Base-by-base conservation (phyloP, 2,797 vertebrate genomes). In the Leuciscus waleckii region DNA sequence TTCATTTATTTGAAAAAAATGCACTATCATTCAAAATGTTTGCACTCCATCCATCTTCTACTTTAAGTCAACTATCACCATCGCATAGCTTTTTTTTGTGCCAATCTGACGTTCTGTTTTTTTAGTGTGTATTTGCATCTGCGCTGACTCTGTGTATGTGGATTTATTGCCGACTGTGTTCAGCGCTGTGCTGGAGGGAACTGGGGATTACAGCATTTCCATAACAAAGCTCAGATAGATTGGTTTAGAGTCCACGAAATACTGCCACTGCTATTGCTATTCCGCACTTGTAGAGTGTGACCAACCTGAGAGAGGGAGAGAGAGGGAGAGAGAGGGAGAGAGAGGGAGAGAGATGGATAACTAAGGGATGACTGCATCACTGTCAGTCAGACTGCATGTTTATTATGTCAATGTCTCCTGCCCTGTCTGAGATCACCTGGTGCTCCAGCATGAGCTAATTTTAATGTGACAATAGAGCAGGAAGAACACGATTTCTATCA, bases 221-320 rank as follows among this genome's bases (percentile, higher is more conserved):
- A 88, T 84, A 84, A 84, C 86, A 89, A 88, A 88, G 81, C 56
- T 41, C 58, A 7, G 41, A 79, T 71, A 84, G 81, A 86, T 86
- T 67, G 82, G 56, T 85, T 84, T 84, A 75, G 65, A 58, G 39
- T 81, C 79, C 23, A 51, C 29, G 14, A 63, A 70, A 79, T 70
- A 37, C n/a, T 35, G 77, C 68, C 43, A 49, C 65, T 83, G 69
- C 65, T 76, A 51, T 81, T 79, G 37, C 61, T 78, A 79, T 87
- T 85, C 83, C 54, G 2, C 65, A 79, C 32, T 37, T 73, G 74
- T 61, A 82, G 39, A 79, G 65, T 65, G 11, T 77, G 82, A 77
- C n/a, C 32, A 46, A 65, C 54, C 67, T 26, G 29, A 49, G 43
- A 68, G 35, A 76, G 56, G 26, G 61, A 75, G 65, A 82, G 54